Percentiles rank a stretch among this genome's conserved stretches.
These are phyloP conservation scores for Drosophila melanogaster DNA, from an alignment of 1,140 invertebrate genomes.

Conservation along the genomic window Release_6_plus_ISO1_MT NT_033779.5:8472501-8473000, in stretches of 20 bases:
- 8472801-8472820: too few species aligned
- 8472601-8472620: slow-evolving; percentile 75
- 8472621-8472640: slow-evolving; percentile 62
- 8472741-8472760: neutral
- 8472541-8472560: slow-evolving; percentile 19
- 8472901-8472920: too few species aligned
- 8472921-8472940: too few species aligned
- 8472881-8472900: too few species aligned
- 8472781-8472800: slow-evolving; percentile 2
- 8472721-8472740: slow-evolving; percentile 24
- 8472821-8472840: too few species aligned
- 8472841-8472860: too few species aligned
- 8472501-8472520: slow-evolving; percentile 22
- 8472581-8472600: slow-evolving; percentile 73
- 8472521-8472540: neutral
- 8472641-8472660: slow-evolving; percentile 42
- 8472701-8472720: slow-evolving; percentile 19
- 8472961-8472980: neutral
- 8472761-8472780: slow-evolving; percentile 22
- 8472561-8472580: slow-evolving; percentile 46
- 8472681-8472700: slow-evolving; percentile 22
- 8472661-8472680: slow-evolving; percentile 68
- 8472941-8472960: too few species aligned
- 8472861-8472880: too few species aligned
- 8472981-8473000: neutral